These are phyloP conservation scores for Drymonia ruficornis DNA, from an alignment of 2,888 invertebrate species.

Conservation along the genomic window DNA sequence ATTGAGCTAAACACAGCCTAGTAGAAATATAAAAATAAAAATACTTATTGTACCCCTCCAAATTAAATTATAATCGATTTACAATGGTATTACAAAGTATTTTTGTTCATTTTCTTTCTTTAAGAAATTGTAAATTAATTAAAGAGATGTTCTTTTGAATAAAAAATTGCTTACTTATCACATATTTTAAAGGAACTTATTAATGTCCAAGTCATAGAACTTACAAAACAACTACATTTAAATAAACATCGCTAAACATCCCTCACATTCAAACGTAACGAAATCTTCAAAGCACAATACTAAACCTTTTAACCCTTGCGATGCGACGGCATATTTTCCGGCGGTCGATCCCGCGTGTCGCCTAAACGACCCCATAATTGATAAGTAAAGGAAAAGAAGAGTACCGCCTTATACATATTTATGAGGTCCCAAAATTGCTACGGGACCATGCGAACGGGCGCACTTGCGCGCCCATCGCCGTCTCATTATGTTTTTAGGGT, in stretches of 20 bases:
- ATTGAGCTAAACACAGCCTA: too few species aligned
- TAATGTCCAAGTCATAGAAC: too few species aligned
- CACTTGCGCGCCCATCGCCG: conserved; percentile 72
- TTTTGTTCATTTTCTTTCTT: too few species aligned
- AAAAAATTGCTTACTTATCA: too few species aligned
- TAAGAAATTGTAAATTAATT: too few species aligned
- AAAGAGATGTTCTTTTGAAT: too few species aligned
- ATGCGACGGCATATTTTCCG: conserved; percentile 59
- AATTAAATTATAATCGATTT: too few species aligned
- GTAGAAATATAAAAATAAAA: too few species aligned
- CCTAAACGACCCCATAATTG: conserved; percentile 83
- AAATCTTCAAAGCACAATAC: conserved; percentile 54
- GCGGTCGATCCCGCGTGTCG: conserved; percentile 66
- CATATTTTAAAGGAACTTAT: too few species aligned
- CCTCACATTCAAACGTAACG: conserved; percentile 37
- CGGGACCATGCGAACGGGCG: conserved; percentile 80
- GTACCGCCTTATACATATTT: conserved; percentile 81
- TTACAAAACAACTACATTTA: conserved; percentile 2
- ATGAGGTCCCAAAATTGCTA: conserved; percentile 81
- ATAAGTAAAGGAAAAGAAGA: conserved; percentile 85
- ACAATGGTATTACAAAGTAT: too few species aligned
- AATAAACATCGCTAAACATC: conserved; percentile 14
- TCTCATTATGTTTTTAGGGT: conserved; percentile 82
- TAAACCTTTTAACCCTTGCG: conserved; percentile 71
- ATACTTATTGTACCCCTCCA: too few species aligned